phyloP scores from a whole-genome alignment of 2,888 invertebrate species.

The Phytoseiulus persimilis region DNA sequence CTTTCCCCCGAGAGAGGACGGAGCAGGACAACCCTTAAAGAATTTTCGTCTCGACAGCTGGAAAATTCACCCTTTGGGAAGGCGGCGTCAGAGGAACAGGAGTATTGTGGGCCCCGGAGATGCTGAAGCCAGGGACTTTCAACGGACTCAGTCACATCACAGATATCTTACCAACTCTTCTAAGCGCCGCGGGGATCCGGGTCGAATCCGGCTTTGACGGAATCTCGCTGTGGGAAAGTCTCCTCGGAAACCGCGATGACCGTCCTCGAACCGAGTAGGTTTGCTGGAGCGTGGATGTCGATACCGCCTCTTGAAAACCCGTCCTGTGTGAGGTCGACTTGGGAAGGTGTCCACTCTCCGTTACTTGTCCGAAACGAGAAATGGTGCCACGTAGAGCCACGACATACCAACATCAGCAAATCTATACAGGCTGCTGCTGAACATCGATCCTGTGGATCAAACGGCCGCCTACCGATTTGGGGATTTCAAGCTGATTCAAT shows the following conservation, averaged over 20 bases:
- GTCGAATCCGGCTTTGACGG: background rate
- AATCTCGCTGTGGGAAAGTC: background rate
- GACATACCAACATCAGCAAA: background rate
- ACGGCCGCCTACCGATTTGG: conserved; percentile 63
- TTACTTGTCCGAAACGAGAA: no score
- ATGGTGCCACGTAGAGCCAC: no score
- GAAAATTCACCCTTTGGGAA: conserved; percentile 68
- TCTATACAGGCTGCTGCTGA: conserved; percentile 65
- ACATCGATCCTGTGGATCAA: conserved; percentile 64
- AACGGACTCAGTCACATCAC: conserved; percentile 67
- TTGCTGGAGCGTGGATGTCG: background rate
- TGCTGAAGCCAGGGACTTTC: conserved; percentile 57
- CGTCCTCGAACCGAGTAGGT: background rate
- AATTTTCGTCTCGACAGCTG: no score
- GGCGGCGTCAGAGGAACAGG: conserved; percentile 77
- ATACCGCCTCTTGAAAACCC: no score
- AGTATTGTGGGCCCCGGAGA: conserved; percentile 66
- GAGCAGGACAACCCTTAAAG: no score
- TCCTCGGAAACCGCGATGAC: background rate
- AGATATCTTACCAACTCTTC: conserved; percentile 81
- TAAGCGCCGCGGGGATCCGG: conserved; percentile 59
- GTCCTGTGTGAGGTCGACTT: no score
- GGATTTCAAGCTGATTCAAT: conserved; percentile 66
- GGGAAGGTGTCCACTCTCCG: no score
- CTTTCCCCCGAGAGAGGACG: no score